These are phyloP conservation scores for Potamarius usumacintae DNA, from an alignment of 2,113 vertebrate genomes.

Conservation along the genomic window DNA sequence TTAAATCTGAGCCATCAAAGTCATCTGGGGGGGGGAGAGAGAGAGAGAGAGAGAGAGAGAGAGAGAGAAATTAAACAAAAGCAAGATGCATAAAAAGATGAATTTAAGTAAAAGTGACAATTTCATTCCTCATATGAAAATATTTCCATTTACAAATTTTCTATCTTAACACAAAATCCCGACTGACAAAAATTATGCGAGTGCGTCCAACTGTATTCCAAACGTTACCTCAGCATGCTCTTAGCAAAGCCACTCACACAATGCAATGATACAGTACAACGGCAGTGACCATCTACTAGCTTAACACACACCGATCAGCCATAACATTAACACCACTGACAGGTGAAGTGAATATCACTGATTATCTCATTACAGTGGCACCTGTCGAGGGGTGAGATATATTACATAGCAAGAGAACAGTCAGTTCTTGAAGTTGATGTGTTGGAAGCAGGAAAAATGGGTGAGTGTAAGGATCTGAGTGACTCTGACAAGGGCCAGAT, in stretches of 20 bases:
- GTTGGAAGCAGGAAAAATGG: too few relatives aligned
- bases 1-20: conserved; percentile 52
- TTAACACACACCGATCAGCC: too few relatives aligned
- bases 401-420: too few relatives aligned
- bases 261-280: too few relatives aligned
- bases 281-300: background rate
- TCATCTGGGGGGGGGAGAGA: conserved; percentile 48
- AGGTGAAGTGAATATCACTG: too few relatives aligned
- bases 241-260: background rate
- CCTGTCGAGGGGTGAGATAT: too few relatives aligned
- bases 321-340: too few relatives aligned
- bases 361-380: too few relatives aligned
- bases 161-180: background rate
- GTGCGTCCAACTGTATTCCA: background rate
- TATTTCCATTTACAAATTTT: background rate
- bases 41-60: background rate
- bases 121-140: background rate
- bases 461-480: too few relatives aligned
- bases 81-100: background rate
- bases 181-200: background rate
- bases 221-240: background rate
- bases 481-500: too few relatives aligned
- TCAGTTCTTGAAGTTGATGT: too few relatives aligned
- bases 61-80: background rate
- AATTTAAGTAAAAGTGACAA: background rate